These are phyloP conservation scores for Chloroclysta siterata DNA, from an alignment of 2,888 invertebrate genomes.

Conservation along the genomic window DNA sequence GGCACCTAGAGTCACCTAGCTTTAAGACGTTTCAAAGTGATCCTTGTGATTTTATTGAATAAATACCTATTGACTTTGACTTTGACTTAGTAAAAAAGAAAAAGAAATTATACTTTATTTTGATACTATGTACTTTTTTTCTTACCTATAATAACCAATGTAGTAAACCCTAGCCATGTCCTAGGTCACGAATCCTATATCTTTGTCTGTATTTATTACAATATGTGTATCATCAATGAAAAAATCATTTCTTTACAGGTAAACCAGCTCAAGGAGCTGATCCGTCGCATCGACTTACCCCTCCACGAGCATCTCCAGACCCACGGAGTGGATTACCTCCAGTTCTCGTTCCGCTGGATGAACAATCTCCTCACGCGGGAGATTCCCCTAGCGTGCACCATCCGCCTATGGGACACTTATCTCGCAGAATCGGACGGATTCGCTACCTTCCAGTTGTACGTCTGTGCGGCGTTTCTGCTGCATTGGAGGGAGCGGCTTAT, in stretches of 20 bases:
- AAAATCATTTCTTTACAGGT: conserved; percentile 72
- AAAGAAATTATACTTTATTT: too few species aligned
- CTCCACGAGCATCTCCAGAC: conserved; percentile 96
- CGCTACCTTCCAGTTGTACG: conserved; percentile 98
- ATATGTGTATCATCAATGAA: too few species aligned
- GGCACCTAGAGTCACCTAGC: too few species aligned
- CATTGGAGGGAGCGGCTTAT: conserved; percentile 96
- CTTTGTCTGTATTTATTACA: too few species aligned
- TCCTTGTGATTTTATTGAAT: too few species aligned
- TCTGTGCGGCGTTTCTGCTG: conserved; percentile 99
- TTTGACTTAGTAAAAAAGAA: too few species aligned
- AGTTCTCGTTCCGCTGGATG: conserved; percentile 99
- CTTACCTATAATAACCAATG: too few species aligned
- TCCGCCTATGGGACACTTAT: conserved; percentile 99
- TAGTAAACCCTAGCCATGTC: too few species aligned
- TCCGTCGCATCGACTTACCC: conserved; percentile 96
- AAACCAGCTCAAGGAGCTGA: conserved; percentile 96
- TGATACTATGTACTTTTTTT: too few species aligned
- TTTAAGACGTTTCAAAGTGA: too few species aligned
- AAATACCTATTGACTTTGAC: too few species aligned
- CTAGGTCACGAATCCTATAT: too few species aligned
- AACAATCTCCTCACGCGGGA: conserved; percentile 99
- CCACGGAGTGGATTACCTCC: conserved; percentile 98
- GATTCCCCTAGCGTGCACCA: conserved; percentile 97
- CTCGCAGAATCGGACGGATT: conserved; percentile 98